A percentile compares a stretch with the other conserved stretches of the same genome.
phyloP scores from a whole-genome alignment of 1,140 invertebrate genomes.

The Halotydeus destructor region DNA sequence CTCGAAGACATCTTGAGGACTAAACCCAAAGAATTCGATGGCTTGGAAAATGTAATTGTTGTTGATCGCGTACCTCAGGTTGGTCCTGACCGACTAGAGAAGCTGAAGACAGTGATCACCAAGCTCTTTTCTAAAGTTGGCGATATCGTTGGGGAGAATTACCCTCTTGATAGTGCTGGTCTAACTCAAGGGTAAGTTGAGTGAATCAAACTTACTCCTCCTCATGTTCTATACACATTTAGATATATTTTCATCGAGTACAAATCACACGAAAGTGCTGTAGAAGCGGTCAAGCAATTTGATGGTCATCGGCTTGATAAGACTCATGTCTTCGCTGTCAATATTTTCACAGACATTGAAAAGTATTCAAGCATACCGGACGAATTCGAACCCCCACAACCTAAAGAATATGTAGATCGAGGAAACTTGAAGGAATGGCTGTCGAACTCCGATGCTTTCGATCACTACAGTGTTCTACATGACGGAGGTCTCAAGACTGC shows the following conservation, averaged over 20 bases:
- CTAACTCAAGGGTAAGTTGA: constrained; percentile 57
- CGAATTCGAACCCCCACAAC: constrained; percentile 70
- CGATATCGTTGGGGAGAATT: constrained; percentile 63
- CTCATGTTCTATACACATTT: constrained; percentile 18
- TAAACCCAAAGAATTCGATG: constrained; percentile 79
- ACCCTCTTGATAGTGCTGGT: constrained; percentile 59
- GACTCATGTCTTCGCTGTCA: constrained; percentile 79
- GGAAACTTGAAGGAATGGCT: constrained; percentile 77
- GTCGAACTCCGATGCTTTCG: constrained; percentile 74
- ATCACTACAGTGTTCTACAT: constrained; percentile 79
- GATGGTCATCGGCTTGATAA: constrained; percentile 95
- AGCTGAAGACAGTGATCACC: constrained; percentile 72
- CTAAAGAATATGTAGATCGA: constrained; percentile 53
- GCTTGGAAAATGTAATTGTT: constrained; percentile 83
- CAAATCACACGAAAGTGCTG: constrained; percentile 49
- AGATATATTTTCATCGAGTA: constrained; percentile 85
- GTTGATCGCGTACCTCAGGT: constrained; percentile 90
- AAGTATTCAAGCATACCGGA: constrained; percentile 81
- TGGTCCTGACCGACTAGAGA: constrained; percentile 66
- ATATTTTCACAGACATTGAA: constrained; percentile 87
- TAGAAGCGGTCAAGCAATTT: constrained; percentile 59
- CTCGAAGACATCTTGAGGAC: constrained; percentile 60
- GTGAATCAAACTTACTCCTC: constrained; percentile 3
- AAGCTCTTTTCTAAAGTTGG: constrained; percentile 86
- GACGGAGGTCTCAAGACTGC: constrained; percentile 55